Evolutionary conservation across 2,797 vertebrate genomes (phyloP), one percentile per base, ranked within the genome.

Genomic region (Prionace glauca): DNA sequence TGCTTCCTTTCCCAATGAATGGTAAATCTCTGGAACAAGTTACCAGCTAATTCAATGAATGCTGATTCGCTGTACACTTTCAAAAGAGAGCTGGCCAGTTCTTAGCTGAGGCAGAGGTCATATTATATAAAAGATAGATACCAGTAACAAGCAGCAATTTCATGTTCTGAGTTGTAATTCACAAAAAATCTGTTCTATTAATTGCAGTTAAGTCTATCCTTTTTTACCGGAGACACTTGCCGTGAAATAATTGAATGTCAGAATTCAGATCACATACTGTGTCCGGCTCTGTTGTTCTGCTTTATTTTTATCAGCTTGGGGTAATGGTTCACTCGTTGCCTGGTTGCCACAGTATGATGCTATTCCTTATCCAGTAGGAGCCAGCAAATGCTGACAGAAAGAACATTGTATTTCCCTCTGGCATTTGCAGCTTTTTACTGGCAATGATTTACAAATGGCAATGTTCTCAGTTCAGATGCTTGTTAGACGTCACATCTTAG

Each of bases 281-380:
- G 20, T 5, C 22, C 41, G 62, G 62, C 32, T 67, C 60, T 41
- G n/a, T 69, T 69, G 90, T 65, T 11, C 22, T 11, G 1, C 9
- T 92, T n/a, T 16, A 29, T 20, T 24, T 41, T 20, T 11, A 92
- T 67, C 90, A 69, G 90, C 12, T 12, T n/a, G 45, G 32, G 50
- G 69, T 56, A 95, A 95, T 95, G 93, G 50, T 56, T 95, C 77
- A 50, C 71, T 77, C 18, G 60, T 77, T 95, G 71, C 93, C n/a
- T 56, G 71, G 69, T 60, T 74, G 26, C 69, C 41, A 32, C 41
- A 77, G 72, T 72, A 32, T 77, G 93, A 95, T 56, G 93, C 72
- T 56, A 95, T 95, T 94, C 24, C n/a, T 69, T 14, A 45, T 45
- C 67, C 91, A 72, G 36, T 18, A 56, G 69, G 69, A 74, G 29